Percentiles rank a stretch among this genome's conserved stretches.
Conservation (phyloP, 2,888 invertebrate species). For the Diloba caeruleocephala region DNA sequence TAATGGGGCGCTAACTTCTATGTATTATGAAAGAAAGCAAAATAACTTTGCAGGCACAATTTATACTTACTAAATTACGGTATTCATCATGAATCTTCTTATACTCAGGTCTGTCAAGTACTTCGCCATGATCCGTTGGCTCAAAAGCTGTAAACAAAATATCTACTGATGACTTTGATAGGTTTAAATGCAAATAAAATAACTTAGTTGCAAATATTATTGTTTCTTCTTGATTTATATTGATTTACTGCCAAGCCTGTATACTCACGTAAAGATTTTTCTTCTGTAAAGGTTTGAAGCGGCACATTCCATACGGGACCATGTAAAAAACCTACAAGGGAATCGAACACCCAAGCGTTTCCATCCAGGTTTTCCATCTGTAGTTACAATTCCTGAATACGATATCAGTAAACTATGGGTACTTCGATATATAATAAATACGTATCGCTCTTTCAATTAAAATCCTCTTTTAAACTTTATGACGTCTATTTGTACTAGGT, state of each 20-base stretch:
- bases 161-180: not conserved
- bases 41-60: too few relatives aligned
- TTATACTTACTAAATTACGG: constrained; percentile 92
- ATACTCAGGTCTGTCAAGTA: constrained; percentile 93
- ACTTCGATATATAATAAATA: too few relatives aligned
- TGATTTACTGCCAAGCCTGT: not conserved
- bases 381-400: constrained; percentile 9
- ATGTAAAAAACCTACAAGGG: constrained; percentile 96
- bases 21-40: too few relatives aligned
- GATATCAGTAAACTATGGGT: not conserved
- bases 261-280: constrained; percentile 95
- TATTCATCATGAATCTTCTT: constrained; percentile 95
- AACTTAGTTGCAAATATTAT: too few relatives aligned
- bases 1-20: too few relatives aligned
- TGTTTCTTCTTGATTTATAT: too few relatives aligned
- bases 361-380: constrained; percentile 86
- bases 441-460: constrained; percentile 17
- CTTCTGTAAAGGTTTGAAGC: constrained; percentile 96
- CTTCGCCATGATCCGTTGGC: constrained; percentile 90
- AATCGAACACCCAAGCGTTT: constrained; percentile 97
- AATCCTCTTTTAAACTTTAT: constrained; percentile 24
- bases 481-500: constrained; percentile 67
- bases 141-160: constrained; percentile 92
- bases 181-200: too few relatives aligned
- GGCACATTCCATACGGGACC: constrained; percentile 98